These are phyloP conservation scores for Bicyclus anynana DNA, from an alignment of 1,140 invertebrate species.

Conservation along the genomic window DNA sequence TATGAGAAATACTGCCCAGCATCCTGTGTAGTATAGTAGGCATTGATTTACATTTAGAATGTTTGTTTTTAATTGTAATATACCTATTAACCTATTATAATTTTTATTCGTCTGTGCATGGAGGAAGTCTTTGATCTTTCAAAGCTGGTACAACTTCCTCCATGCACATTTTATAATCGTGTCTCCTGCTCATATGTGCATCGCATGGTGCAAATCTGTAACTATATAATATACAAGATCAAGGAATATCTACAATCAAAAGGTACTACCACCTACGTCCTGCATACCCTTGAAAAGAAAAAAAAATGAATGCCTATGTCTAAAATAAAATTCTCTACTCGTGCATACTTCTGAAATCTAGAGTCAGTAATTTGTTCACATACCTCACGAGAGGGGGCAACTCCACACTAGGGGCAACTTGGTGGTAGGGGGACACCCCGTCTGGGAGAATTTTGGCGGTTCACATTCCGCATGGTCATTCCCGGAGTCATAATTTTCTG, in stretches of 20 bases:
- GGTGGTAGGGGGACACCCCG: constrained; percentile 7
- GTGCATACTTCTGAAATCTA: constrained; percentile 11
- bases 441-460: constrained; percentile 44
- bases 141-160: no score
- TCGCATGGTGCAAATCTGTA: no score
- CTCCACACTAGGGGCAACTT: constrained; percentile 6
- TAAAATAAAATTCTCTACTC: not conserved
- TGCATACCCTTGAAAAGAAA: not conserved
- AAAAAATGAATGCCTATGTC: not conserved
- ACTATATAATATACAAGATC: no score
- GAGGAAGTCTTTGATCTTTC: no score
- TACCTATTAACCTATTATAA: no score
- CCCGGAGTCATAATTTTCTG: constrained; percentile 56
- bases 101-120: no score
- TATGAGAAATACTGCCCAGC: no score
- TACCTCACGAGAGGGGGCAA: constrained; percentile 8
- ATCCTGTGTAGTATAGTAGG: no score
- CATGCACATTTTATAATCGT: no score
- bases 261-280: not conserved
- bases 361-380: constrained; percentile 24
- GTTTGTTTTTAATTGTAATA: no score
- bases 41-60: no score
- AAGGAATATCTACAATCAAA: not conserved
- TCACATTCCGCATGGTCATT: constrained; percentile 66
- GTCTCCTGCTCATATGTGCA: no score